Evolutionary conservation across 2,113 vertebrate genomes (phyloP).

Genomic region (Nycticryphes semicollaris): DNA sequence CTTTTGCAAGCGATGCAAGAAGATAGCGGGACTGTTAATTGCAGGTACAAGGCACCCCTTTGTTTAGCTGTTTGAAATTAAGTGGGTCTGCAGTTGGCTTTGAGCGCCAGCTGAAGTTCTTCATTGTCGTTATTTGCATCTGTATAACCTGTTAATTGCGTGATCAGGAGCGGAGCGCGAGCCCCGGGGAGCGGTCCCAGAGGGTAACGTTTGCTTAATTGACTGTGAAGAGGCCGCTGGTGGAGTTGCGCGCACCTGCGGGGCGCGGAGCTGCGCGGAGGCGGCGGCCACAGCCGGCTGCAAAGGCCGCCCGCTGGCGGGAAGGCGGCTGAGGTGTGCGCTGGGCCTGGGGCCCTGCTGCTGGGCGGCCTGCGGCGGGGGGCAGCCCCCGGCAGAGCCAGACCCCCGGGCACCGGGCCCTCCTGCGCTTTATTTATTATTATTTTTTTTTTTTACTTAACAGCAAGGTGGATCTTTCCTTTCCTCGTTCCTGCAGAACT

Average conservation of each 20-base stretch:
- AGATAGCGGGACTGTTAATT: neutral
- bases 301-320: neutral
- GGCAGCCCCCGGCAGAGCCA: no score
- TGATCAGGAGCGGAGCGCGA: neutral
- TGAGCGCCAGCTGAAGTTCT: neutral
- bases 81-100: neutral
- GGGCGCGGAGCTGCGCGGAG: rapidly evolving
- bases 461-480: neutral
- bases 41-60: neutral
- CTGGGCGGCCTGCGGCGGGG: neutral
- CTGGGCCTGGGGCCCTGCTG: no score
- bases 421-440: no score
- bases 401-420: neutral
- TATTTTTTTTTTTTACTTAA: neutral
- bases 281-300: neutral
- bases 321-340: no score
- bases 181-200: neutral
- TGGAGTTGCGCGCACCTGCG: neutral
- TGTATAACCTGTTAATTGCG: neutral
- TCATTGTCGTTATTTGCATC: neutral
- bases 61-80: no score
- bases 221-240: neutral
- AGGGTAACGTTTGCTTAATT: neutral
- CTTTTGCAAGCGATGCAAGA: neutral
- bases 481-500: neutral